Base-by-base conservation (phyloP, 2,888 invertebrate species). In the Plagodis pulveraria region DNA sequence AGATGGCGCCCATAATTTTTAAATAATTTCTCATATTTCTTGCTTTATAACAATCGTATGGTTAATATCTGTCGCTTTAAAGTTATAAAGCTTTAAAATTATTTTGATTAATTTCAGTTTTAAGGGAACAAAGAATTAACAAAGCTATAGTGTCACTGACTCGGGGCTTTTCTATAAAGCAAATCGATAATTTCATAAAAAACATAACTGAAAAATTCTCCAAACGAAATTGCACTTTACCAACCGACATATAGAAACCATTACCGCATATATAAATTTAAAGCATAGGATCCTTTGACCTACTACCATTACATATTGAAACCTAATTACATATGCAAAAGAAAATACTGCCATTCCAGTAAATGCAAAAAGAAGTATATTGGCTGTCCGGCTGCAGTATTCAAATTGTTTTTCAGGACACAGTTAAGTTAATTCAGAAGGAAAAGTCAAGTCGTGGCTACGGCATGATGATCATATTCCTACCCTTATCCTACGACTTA, bases 351-450 rank as follows among this genome's bases (percentile, higher is more conserved):
- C 41, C 45, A 50, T 50, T 44, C 22, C 11, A 56, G 45, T 45
- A 34, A 50, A 45, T 40, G n/a, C 35, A 56, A 56, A 56, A 50
- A 56, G 44, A n/a, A 33, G 41, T 5, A 6, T 6, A 36, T n/a
- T 22, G 11, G 32, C 22, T 32, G 55, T 50, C 49, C 49, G 40
- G 10, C 33, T 34, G 42, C 45, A 43, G 48, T 11, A 50, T 50
- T 56, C 56, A 41, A 50, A 56, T 56, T 50, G 56, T 38, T 50
- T 55, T 50, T 35, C 12, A 38, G 33, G 45, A 6, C 50, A 50
- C 56, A 56, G 56, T 56, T 2, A 22, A 56, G 56, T 56, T 2
- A 22, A 42, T 35, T 1, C 42, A 54, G 54, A 42, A 22, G 36
- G 42, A 5, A 12, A 42, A 42, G 41, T 41, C 9, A 6, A 41